Evolutionary conservation across 2,888 invertebrate species (phyloP).

Genomic region (Lagria hirta): DNA sequence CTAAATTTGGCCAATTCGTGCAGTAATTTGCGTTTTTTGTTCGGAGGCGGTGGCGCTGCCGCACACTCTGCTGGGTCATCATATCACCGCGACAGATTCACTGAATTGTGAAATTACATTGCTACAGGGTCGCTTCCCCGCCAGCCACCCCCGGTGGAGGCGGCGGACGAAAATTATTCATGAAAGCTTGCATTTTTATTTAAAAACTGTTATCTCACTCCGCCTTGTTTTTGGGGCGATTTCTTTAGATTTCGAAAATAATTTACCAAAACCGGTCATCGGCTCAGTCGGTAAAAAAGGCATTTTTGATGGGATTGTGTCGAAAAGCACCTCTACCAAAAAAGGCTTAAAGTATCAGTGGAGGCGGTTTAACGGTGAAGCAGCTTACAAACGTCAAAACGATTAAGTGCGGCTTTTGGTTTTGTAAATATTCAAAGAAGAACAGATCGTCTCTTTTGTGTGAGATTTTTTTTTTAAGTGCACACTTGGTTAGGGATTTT

Average conservation of each 20-base stretch:
- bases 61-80: conserved; percentile 32
- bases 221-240: conserved; percentile 2
- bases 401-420: conserved; percentile 29
- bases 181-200: conserved; percentile 18
- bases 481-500: no score
- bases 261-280: conserved; percentile 10
- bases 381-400: conserved; percentile 29
- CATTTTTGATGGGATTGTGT: no score
- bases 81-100: conserved; percentile 38
- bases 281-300: conserved; percentile 6
- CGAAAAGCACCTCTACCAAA: no score
- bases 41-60: conserved; percentile 6
- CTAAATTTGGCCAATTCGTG: no score
- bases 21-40: no score
- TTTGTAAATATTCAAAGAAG: conserved; percentile 27
- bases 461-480: no score
- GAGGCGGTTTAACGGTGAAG: conserved; percentile 13
- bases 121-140: conserved; percentile 34
- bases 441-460: conserved; percentile 2
- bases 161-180: conserved; percentile 15
- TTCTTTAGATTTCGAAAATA: conserved; percentile 1
- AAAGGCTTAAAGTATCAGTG: conserved; percentile 16
- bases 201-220: conserved; percentile 4
- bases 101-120: conserved; percentile 38
- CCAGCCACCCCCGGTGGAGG: conserved; percentile 5